A percentile compares a stretch with the other conserved stretches of the same genome.
These are phyloP conservation scores for Marisa cornuarietis DNA, from an alignment of 1,140 invertebrate genomes.

Conservation along the genomic window DNA sequence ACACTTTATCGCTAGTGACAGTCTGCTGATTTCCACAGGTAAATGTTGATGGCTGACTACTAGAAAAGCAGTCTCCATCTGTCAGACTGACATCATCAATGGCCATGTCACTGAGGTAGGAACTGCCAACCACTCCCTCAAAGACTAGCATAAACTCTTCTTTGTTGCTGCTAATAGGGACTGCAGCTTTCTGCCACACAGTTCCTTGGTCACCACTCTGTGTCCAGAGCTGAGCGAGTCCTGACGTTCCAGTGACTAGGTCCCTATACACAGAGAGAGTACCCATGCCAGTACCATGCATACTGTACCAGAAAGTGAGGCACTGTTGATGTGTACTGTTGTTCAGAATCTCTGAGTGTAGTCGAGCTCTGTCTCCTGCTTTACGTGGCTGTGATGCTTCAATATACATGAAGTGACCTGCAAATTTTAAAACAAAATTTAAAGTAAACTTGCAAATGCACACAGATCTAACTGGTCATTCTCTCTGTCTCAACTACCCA, in stretches of 20 bases:
- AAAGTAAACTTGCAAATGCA: not conserved
- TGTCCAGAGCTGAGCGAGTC: conserved; percentile 15
- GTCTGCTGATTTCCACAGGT: not conserved
- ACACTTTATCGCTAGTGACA: conserved; percentile 42
- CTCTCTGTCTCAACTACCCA: conserved; percentile 35
- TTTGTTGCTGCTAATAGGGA: conserved; percentile 25
- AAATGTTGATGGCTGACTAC: conserved; percentile 3
- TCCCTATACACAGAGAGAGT: conserved; percentile 50
- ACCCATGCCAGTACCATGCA: conserved; percentile 73
- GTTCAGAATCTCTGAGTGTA: conserved; percentile 42
- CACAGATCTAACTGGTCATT: not conserved
- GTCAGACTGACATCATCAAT: conserved; percentile 75
- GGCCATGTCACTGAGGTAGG: conserved; percentile 75
- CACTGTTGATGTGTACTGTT: conserved; percentile 26
- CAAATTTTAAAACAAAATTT: not conserved
- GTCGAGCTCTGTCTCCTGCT: conserved; percentile 51
- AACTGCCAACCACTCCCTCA: conserved; percentile 75
- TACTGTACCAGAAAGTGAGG: conserved; percentile 71
- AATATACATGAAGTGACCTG: conserved; percentile 63
- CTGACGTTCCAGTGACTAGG: conserved; percentile 19
- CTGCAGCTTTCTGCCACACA: conserved; percentile 39
- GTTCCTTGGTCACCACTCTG: conserved; percentile 37
- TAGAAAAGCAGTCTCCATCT: not conserved
- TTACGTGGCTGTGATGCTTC: conserved; percentile 53
- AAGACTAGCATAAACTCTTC: conserved; percentile 41